A percentile compares a stretch with the other conserved stretches of the same genome.
phyloP scores from a whole-genome alignment of 2,888 invertebrate species.

The Leucozona laternaria region DNA sequence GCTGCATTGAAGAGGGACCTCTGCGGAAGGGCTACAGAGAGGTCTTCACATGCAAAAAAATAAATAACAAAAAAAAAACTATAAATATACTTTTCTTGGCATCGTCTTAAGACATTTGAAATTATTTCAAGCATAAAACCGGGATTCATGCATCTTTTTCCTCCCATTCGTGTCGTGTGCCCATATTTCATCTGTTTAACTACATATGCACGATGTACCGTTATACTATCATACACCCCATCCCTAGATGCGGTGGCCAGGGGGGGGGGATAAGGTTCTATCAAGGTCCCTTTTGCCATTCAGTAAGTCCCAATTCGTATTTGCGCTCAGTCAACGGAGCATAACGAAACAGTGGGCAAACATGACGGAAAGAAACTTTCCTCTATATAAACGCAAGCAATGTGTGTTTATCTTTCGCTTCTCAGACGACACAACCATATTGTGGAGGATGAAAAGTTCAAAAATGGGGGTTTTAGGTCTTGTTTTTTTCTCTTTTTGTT shows the following conservation, averaged over 20 bases:
- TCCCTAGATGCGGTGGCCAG: not conserved
- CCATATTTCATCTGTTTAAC: constrained; percentile 66
- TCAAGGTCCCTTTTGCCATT: constrained; percentile 68
- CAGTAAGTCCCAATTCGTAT: constrained; percentile 74
- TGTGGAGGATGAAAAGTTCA: constrained; percentile 18
- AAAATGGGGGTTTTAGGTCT: constrained; percentile 33
- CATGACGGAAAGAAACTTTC: constrained; percentile 72
- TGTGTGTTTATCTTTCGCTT: constrained; percentile 69
- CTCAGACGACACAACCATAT: constrained; percentile 10
- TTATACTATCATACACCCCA: not conserved
- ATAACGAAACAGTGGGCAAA: constrained; percentile 69
- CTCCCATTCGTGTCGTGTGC: constrained; percentile 27
- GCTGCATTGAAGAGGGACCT: not conserved
- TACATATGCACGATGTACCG: constrained; percentile 24
- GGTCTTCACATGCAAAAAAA: not conserved
- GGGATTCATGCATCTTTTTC: constrained; percentile 59
- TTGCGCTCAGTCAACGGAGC: constrained; percentile 75
- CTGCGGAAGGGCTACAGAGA: not conserved
- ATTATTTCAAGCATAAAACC: constrained; percentile 75
- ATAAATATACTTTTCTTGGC: constrained; percentile 75
- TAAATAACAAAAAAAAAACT: constrained; percentile 39
- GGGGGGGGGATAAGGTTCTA: not conserved
- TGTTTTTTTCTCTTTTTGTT: not conserved
- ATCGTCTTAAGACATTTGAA: constrained; percentile 76
- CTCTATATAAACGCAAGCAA: constrained; percentile 46